A percentile compares a stretch with the other conserved stretches of the same genome.
phyloP scores from a whole-genome alignment of 1,140 invertebrate species.

The Philotrypesis tridentata region DNA sequence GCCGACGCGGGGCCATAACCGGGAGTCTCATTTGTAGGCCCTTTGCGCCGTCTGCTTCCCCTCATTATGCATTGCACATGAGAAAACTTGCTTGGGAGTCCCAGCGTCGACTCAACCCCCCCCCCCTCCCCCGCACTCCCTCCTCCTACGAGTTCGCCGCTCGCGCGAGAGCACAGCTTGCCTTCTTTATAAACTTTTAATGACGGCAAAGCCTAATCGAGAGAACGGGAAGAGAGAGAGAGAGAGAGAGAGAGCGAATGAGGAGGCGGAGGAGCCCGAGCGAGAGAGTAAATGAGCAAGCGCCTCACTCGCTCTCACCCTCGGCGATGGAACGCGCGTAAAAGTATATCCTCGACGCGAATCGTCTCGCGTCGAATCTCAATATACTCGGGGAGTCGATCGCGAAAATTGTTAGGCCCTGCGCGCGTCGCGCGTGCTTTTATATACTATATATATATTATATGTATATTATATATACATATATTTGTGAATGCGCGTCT shows the following conservation, averaged over 20 bases:
- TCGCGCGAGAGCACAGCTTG: constrained; percentile 61
- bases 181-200: constrained; percentile 75
- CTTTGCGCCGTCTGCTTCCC: constrained; percentile 69
- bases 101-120: constrained; percentile 33
- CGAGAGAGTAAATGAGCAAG: constrained; percentile 45
- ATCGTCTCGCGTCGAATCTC: constrained; percentile 65
- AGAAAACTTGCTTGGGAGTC: constrained; percentile 71
- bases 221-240: constrained; percentile 56
- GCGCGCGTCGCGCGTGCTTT: too few relatives aligned
- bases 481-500: too few relatives aligned
- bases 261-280: not conserved
- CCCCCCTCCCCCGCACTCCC: constrained; percentile 25
- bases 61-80: constrained; percentile 75
- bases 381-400: constrained; percentile 57
- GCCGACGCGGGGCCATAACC: constrained; percentile 49
- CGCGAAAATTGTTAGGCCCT: too few relatives aligned
- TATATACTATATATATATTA: too few relatives aligned
- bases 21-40: constrained; percentile 71
- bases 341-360: constrained; percentile 56
- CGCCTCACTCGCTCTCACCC: not conserved
- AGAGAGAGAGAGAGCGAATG: constrained; percentile 6
- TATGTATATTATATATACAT: too few relatives aligned
- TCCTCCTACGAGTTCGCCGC: constrained; percentile 52
- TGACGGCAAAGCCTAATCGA: constrained; percentile 74
- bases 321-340: constrained; percentile 42